Evolutionary conservation across 1,140 invertebrate genomes (phyloP).

Genomic region (Gonatopus flavifemur): DNA sequence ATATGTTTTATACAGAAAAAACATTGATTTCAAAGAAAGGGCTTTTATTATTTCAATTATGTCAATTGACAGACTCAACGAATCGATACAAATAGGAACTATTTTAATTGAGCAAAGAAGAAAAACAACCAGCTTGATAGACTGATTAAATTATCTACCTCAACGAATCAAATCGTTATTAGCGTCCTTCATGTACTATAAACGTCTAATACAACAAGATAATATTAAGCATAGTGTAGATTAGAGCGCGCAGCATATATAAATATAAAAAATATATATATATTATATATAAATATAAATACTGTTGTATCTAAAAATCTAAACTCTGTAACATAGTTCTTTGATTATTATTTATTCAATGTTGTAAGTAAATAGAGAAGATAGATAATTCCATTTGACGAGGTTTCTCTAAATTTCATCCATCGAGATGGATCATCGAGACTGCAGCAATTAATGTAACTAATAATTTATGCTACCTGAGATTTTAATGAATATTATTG

Average conservation of each 20-base stretch:
- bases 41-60: no score
- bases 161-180: constrained; percentile 55
- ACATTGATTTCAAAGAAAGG: no score
- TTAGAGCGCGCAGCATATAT: constrained; percentile 21
- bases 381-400: constrained; percentile 37
- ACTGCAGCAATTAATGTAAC: no score
- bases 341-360: constrained; percentile 20
- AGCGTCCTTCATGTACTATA: constrained; percentile 43
- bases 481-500: background rate
- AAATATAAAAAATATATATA: constrained; percentile 20
- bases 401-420: constrained; percentile 1
- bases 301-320: no score
- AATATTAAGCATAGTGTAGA: constrained; percentile 32
- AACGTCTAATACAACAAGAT: constrained; percentile 31
- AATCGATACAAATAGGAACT: no score
- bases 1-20: no score
- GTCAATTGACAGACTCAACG: no score
- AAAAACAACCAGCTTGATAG: constrained; percentile 40
- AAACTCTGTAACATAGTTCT: no score
- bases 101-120: no score
- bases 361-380: constrained; percentile 34
- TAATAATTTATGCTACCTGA: no score
- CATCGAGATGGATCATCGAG: no score
- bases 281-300: no score
- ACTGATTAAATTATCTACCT: constrained; percentile 57